These are phyloP conservation scores for Sinocyclocheilus maitianheensis DNA, from an alignment of 2,113 vertebrate genomes.

Conservation along the genomic window DNA sequence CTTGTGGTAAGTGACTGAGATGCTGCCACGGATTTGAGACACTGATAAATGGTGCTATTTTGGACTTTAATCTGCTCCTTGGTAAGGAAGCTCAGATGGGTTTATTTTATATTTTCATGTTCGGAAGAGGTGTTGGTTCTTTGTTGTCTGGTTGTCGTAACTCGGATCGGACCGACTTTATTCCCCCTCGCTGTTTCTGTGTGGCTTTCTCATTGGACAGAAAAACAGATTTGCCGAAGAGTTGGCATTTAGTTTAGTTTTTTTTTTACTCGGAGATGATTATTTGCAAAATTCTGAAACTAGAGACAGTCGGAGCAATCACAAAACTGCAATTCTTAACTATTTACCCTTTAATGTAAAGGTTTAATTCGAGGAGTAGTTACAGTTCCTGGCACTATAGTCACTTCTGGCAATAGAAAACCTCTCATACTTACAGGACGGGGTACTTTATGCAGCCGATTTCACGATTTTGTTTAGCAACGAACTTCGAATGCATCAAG, in stretches of 20 bases:
- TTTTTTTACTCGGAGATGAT: conserved; percentile 35
- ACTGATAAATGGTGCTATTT: conserved; percentile 98
- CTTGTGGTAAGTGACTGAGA: conserved; percentile 93
- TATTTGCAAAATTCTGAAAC: conserved; percentile 33
- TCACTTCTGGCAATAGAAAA: conserved; percentile 44
- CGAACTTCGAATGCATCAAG: background rate
- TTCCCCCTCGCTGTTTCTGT: conserved; percentile 78
- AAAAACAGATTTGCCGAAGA: conserved; percentile 30
- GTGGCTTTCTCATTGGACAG: conserved; percentile 85
- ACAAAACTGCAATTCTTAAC: conserved; percentile 82
- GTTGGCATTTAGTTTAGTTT: background rate
- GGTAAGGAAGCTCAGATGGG: conserved; percentile 92
- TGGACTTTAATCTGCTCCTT: conserved; percentile 96
- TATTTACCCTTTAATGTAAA: conserved; percentile 52
- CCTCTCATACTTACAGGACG: background rate
- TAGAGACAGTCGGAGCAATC: conserved; percentile 79
- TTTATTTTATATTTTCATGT: conserved; percentile 84
- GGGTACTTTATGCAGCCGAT: background rate
- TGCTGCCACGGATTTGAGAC: conserved; percentile 95
- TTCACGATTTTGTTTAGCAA: background rate
- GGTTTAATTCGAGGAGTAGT: conserved; percentile 40
- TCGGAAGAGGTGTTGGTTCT: conserved; percentile 90
- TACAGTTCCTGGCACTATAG: conserved; percentile 48
- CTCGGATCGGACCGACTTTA: conserved; percentile 83
- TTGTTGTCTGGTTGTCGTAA: conserved; percentile 87